Evolutionary conservation across 2,797 vertebrate species (phyloP), one percentile per base, ranked within the genome.

Genomic region (Rhinatrema bivittatum): DNA sequence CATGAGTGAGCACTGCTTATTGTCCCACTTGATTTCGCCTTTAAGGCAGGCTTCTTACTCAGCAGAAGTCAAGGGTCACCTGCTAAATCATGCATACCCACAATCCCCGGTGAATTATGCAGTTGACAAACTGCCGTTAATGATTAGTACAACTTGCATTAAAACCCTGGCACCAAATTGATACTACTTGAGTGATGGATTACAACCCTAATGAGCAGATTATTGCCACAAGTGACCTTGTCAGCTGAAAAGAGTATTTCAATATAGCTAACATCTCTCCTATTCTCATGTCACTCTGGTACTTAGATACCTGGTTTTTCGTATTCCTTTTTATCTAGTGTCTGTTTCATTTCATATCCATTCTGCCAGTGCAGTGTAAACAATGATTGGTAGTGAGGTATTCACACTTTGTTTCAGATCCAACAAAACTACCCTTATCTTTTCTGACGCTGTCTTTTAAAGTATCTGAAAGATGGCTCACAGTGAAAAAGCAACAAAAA

Each of bases 141-240:
- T 80, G 73, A 80, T 74, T 74, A 69, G 68, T 74, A 74, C 66
- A 70, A 70, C 79, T 67, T 65, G 72, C 73, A 70, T 51, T 60
- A 81, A 80, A 81, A 72, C 64, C 68, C 76, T 55, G 56, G 60
- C 75, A 59, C 70, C 74, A 63, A 66, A 77, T 81, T 81, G 76
- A 70, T 56, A 62, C 72, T 70, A 74, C 56, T 53, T 68, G 78
- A 71, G 71, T 88, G 89, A 92, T 84, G 87, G 90, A 91, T 88
- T 81, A 76, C 76, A 76, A 65, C 62, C 69, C 84, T 90, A 85
- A 86, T 63, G 85, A 79, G 73, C 57, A 40, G 74, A 82, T 85
- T 90, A 91, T 90, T 90, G 90, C 85, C 79, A 79, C 65, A 52
- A 60, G 71, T 68, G 74, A 78, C 76, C 72, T 68, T 54, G 70